Conservation (phyloP, 2,113 vertebrate genomes). For the Prunella himalayana region DNA sequence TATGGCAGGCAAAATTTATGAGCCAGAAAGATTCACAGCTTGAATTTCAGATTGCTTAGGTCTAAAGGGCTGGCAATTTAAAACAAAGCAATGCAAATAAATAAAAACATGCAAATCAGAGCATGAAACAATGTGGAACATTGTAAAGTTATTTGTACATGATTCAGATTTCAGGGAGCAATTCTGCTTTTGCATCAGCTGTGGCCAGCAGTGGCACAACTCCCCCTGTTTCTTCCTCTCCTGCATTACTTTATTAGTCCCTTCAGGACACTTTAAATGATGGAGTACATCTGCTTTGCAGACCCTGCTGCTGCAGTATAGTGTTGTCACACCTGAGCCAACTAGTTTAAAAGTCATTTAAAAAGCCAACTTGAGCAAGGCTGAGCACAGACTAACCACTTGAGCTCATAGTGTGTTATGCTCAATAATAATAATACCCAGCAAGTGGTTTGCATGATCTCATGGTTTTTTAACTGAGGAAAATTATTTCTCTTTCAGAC, state of each 20-base stretch:
- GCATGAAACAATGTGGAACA: background rate
- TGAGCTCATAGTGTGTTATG: background rate
- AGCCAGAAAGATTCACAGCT: conserved; percentile 51
- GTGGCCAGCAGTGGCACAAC: background rate
- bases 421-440: background rate
- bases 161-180: conserved; percentile 21
- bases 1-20: conserved; percentile 38
- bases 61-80: conserved; percentile 33
- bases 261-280: conserved; percentile 43
- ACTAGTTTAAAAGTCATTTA: conserved; percentile 19
- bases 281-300: conserved; percentile 31
- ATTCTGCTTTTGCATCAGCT: background rate
- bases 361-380: background rate
- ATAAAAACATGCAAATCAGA: conserved; percentile 24
- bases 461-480: background rate
- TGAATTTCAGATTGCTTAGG: conserved; percentile 47
- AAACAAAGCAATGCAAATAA: conserved; percentile 29
- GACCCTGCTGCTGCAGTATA: background rate
- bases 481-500: conserved; percentile 20
- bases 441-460: background rate
- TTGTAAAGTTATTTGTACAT: background rate
- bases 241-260: conserved; percentile 17
- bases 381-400: background rate
- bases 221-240: background rate
- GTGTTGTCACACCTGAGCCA: conserved; percentile 35